phyloP scores from a whole-genome alignment of 2,888 invertebrate species.

The Drosophila mimica region DNA sequence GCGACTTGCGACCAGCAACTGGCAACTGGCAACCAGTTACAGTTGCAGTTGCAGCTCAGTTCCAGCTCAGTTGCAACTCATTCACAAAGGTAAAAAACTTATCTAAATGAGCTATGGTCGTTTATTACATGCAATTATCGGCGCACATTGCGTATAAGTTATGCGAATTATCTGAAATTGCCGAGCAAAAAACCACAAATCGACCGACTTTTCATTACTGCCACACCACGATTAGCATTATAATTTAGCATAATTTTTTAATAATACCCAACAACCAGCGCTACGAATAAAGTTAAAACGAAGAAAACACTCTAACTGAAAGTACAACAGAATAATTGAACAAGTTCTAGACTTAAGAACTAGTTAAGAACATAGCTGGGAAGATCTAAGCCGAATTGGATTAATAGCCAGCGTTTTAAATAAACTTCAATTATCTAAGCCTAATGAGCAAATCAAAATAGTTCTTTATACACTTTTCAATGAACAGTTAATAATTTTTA shows the following conservation, averaged over 20 bases:
- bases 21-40: constrained; percentile 39
- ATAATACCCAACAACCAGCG: constrained; percentile 23
- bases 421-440: neutral
- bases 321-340: neutral
- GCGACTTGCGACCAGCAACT: constrained; percentile 42
- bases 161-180: constrained; percentile 54
- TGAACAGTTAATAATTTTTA: neutral
- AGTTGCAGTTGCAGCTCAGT: constrained; percentile 23
- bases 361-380: fast-evolving
- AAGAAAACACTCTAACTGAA: neutral
- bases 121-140: constrained; percentile 74
- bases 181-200: constrained; percentile 16
- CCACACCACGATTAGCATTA: constrained; percentile 27
- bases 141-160: constrained; percentile 68
- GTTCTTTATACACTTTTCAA: neutral
- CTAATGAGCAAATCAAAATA: neutral
- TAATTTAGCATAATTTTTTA: constrained; percentile 72
- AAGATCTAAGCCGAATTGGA: neutral
- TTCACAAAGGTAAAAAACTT: constrained; percentile 59
- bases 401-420: neutral
- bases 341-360: neutral
- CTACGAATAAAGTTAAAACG: neutral
- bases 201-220: constrained; percentile 57
- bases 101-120: constrained; percentile 71
- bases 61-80: constrained; percentile 11